Evolutionary conservation across 2,113 vertebrate genomes (phyloP).

Genomic region (Saguinus midas): DNA sequence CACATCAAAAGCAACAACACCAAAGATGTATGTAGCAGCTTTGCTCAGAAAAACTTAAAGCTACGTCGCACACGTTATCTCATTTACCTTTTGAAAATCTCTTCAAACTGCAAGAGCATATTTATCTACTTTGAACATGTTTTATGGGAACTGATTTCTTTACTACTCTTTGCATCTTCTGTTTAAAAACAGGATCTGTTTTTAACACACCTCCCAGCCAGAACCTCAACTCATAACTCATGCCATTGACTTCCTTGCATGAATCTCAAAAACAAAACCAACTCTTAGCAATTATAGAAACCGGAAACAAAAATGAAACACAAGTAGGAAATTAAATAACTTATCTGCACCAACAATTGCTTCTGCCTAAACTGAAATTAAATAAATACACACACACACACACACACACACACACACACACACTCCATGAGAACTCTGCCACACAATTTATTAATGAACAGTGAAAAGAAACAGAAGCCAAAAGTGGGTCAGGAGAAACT

Average conservation of each 20-base stretch:
- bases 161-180: neutral
- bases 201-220: constrained; percentile 49
- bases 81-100: constrained; percentile 47
- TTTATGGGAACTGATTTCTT: constrained; percentile 58
- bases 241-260: constrained; percentile 68
- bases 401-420: constrained; percentile 52
- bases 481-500: constrained; percentile 65
- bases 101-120: neutral
- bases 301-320: constrained; percentile 64
- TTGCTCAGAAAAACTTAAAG: constrained; percentile 16
- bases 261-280: constrained; percentile 61
- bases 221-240: constrained; percentile 65
- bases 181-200: constrained; percentile 31
- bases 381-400: constrained; percentile 62
- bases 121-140: constrained; percentile 27
- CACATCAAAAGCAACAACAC: neutral
- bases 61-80: neutral
- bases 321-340: constrained; percentile 75
- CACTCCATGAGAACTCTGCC: neutral
- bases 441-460: constrained; percentile 55
- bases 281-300: constrained; percentile 61
- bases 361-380: constrained; percentile 73
- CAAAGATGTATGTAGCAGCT: neutral
- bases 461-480: constrained; percentile 71
- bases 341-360: constrained; percentile 38